A percentile compares a stretch with the other conserved stretches of the same genome.
These are phyloP conservation scores for Neelides sp. DNA, from an alignment of 1,140 invertebrate genomes.

Conservation along the genomic window DNA sequence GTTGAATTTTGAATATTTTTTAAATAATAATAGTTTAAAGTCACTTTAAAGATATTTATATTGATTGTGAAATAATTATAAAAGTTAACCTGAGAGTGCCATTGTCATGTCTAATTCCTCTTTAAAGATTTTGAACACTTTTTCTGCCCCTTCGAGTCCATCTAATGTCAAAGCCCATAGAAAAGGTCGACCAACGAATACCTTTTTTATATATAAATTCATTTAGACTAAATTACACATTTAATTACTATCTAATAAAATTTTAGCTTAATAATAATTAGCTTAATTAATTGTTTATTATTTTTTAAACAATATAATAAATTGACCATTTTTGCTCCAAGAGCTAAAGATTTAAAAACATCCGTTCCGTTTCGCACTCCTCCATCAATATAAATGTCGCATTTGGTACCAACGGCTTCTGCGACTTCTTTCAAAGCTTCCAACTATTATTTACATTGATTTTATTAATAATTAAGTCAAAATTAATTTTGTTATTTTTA, in stretches of 20 bases:
- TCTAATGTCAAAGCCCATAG: constrained; percentile 72
- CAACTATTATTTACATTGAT: no score
- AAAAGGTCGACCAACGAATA: constrained; percentile 76
- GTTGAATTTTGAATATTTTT: no score
- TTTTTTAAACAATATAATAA: no score
- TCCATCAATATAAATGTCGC: background rate
- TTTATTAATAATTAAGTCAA: no score
- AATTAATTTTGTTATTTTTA: background rate
- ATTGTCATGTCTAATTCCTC: constrained; percentile 66
- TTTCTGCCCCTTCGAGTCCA: constrained; percentile 62
- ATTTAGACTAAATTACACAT: no score
- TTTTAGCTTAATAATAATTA: no score
- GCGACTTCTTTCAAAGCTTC: constrained; percentile 13
- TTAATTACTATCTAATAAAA: no score
- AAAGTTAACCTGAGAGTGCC: constrained; percentile 53
- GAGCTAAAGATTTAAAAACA: background rate
- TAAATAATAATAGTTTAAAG: no score
- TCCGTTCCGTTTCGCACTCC: background rate
- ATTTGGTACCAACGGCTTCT: constrained; percentile 1
- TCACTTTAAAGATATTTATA: no score
- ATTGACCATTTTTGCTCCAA: no score
- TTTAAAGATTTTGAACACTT: constrained; percentile 57
- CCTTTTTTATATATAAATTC: constrained; percentile 38
- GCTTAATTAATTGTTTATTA: no score
- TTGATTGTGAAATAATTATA: no score